Percentiles rank a stretch among this genome's conserved stretches.
Evolutionary conservation across 2,113 vertebrate genomes (phyloP).

Genomic region (Chloebia gouldiae): DNA sequence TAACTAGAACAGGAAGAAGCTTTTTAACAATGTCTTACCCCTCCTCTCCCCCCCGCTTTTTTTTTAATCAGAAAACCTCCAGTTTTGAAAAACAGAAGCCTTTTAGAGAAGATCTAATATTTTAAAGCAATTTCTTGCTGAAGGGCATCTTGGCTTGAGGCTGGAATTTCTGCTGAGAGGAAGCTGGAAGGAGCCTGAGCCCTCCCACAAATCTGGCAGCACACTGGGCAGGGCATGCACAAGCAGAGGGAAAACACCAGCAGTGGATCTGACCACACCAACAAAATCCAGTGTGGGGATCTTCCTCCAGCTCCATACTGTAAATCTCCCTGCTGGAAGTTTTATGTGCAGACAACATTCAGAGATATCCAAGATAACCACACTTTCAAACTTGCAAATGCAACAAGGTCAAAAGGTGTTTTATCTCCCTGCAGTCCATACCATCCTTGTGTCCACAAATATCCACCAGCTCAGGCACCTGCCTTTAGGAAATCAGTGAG

Average conservation of each 20-base stretch:
- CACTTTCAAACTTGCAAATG: not conserved
- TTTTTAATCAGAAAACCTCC: not conserved
- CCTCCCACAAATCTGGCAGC: not conserved
- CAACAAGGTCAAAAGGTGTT: not conserved
- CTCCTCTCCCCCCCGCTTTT: rapidly evolving
- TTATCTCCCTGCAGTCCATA: not conserved
- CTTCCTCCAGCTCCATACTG: not conserved
- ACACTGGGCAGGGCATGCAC: rapidly evolving
- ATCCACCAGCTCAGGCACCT: not conserved
- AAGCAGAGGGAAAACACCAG: not conserved
- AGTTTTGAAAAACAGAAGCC: not conserved
- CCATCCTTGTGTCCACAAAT: not conserved
- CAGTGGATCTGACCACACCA: not conserved
- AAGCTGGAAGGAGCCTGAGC: not conserved
- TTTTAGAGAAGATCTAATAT: not conserved
- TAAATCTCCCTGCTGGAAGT: not conserved
- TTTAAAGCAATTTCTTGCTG: not conserved
- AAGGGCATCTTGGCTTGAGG: not conserved
- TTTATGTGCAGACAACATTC: not conserved
- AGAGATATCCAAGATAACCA: not conserved
- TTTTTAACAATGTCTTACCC: not conserved
- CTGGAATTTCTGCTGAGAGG: not conserved
- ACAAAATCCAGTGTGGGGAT: rapidly evolving
- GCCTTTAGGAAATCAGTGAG: not conserved
- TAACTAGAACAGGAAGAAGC: not conserved